phyloP scores from a whole-genome alignment of 1,140 invertebrate species.

The Matsumurasca onukii region DNA sequence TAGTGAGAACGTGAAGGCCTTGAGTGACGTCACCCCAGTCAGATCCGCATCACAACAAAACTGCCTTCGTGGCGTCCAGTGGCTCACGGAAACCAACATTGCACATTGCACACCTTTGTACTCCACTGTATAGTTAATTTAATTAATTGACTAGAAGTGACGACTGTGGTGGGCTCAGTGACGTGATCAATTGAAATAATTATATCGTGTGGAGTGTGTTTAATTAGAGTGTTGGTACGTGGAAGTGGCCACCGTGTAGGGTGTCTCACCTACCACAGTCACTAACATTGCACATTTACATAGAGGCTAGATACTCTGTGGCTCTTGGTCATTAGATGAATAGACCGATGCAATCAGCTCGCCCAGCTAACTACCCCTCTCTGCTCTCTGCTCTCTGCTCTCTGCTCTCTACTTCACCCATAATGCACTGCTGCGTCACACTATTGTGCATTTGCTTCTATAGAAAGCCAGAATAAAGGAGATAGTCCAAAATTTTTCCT shows the following conservation, averaged over 20 bases:
- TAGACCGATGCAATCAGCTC: conserved; percentile 1
- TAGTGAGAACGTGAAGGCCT: neutral
- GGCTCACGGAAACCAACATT: neutral
- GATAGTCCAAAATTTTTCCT: too few species aligned
- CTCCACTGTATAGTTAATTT: neutral
- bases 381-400: too few species aligned
- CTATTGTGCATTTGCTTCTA: too few species aligned
- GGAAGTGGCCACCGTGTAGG: conserved; percentile 16
- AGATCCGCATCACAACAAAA: neutral
- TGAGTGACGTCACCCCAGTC: neutral
- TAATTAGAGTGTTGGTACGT: conserved; percentile 21
- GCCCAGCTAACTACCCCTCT: neutral
- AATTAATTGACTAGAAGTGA: neutral
- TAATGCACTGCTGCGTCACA: too few species aligned
- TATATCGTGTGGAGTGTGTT: conserved; percentile 7
- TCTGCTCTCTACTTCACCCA: too few species aligned
- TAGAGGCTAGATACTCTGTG: neutral
- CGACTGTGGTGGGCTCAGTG: neutral
- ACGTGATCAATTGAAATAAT: conserved; percentile 30
- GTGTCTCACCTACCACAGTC: conserved; percentile 22
- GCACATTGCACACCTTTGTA: neutral
- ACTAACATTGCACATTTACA: conserved; percentile 24
- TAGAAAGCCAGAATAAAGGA: too few species aligned
- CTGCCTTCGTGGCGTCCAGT: too few species aligned
- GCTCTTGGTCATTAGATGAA: neutral